Conservation (phyloP, 2,113 vertebrate genomes). For the Tringa solitaria region DNA sequence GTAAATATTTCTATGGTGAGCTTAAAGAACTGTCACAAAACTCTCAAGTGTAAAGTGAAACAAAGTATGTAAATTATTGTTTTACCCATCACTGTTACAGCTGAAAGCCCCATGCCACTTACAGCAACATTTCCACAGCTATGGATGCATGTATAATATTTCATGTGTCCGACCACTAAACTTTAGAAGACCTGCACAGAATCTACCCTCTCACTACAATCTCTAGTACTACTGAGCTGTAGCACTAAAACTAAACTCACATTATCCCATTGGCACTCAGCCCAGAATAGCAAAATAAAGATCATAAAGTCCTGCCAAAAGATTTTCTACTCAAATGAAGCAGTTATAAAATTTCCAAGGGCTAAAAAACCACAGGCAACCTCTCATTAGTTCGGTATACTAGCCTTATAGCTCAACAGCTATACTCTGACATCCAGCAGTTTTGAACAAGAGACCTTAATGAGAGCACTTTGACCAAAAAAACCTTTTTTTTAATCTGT, state of each 20-base stretch:
- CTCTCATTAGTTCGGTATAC: not conserved
- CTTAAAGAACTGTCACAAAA: not conserved
- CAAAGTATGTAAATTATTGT: not conserved
- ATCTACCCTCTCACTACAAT: not conserved
- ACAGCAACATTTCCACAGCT: not conserved
- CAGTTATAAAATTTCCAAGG: not conserved
- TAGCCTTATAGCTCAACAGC: not conserved
- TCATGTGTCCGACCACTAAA: accelerated
- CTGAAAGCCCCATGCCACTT: not conserved
- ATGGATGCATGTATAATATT: not conserved
- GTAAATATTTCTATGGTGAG: not conserved
- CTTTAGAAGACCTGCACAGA: not conserved
- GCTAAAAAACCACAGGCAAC: not conserved
- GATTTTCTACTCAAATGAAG: not conserved
- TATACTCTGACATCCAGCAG: not conserved
- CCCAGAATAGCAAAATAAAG: slow-evolving; percentile 1
- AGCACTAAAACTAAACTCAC: not conserved
- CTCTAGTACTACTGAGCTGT: not conserved
- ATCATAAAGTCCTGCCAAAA: not conserved
- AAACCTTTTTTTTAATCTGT: not conserved
- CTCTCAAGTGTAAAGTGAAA: not conserved
- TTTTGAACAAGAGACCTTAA: not conserved
- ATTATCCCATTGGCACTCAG: not conserved
- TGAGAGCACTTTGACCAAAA: not conserved
- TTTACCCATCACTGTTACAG: not conserved